Evolutionary conservation across 2,113 vertebrate genomes (phyloP).

Genomic region (Stegastes partitus): DNA sequence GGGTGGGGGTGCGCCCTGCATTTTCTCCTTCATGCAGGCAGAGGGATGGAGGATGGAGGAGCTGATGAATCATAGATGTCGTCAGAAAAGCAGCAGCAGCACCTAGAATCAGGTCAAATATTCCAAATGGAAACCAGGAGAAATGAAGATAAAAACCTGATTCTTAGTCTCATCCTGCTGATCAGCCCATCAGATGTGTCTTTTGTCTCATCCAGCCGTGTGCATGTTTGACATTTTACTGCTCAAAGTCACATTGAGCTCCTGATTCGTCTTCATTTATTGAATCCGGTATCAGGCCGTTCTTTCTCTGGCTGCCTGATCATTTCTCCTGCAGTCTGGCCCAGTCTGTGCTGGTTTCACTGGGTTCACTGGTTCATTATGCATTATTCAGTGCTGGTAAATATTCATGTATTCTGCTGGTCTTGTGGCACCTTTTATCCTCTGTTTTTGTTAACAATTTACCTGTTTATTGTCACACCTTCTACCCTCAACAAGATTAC

Average conservation of each 20-base stretch:
- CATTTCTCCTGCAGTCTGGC: not conserved
- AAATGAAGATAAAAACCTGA: not conserved
- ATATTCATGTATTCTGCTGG: constrained; percentile 7
- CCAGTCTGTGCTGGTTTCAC: constrained; percentile 36
- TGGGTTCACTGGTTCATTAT: constrained; percentile 12
- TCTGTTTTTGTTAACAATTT: too few species aligned
- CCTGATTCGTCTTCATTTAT: not conserved
- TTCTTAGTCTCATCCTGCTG: not conserved
- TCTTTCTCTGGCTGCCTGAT: not conserved
- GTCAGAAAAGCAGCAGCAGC: constrained; percentile 21
- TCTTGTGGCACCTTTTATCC: not conserved
- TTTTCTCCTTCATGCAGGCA: constrained; percentile 36
- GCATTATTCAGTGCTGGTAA: not conserved
- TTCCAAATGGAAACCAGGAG: too few species aligned
- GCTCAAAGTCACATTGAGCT: not conserved
- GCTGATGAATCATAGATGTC: constrained; percentile 64
- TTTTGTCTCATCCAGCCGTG: not conserved
- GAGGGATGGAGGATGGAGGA: constrained; percentile 33
- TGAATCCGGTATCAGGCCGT: too few species aligned
- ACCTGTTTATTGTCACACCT: not conserved
- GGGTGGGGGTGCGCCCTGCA: not conserved
- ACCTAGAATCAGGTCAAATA: constrained; percentile 19
- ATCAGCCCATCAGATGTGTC: too few species aligned
- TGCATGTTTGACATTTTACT: too few species aligned
- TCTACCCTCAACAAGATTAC: too few species aligned